These are phyloP conservation scores for Cavia aperea DNA, from an alignment of 2,113 vertebrate species.

Conservation along the genomic window DNA sequence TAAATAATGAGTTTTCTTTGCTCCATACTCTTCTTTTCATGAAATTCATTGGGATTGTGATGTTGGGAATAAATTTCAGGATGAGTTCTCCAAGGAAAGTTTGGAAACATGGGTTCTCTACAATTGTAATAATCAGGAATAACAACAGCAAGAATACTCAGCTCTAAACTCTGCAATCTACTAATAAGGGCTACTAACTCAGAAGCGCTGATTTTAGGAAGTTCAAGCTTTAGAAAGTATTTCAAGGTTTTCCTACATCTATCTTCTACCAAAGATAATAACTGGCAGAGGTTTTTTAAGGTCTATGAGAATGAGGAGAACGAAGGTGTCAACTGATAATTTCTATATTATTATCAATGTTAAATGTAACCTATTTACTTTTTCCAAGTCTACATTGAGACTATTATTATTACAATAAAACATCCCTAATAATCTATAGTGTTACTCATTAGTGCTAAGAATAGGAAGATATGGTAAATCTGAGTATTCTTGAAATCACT, in stretches of 20 bases:
- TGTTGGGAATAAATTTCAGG: neutral
- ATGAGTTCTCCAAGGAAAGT: neutral
- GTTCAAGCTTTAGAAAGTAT: neutral
- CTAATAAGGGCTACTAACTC: neutral
- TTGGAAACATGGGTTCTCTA: neutral
- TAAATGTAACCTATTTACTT: neutral
- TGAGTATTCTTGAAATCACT: neutral
- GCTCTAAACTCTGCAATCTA: neutral
- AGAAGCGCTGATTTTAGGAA: neutral
- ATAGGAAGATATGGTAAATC: neutral
- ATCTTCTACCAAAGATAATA: neutral
- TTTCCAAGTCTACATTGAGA: neutral
- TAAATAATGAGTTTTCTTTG: neutral
- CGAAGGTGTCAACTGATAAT: neutral
- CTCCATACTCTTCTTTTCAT: neutral
- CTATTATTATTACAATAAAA: neutral
- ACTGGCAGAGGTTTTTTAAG: neutral
- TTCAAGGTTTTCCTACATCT: neutral
- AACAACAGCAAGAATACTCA: neutral
- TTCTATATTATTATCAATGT: neutral
- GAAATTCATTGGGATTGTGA: neutral
- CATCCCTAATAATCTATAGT: slow-evolving; percentile 14
- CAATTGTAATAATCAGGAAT: neutral
- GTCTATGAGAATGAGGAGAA: neutral
- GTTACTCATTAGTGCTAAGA: neutral